Evolutionary conservation across 2,888 invertebrate species (phyloP), one percentile per base, ranked within the genome.

Genomic region (Ormyrus pomaceus): DNA sequence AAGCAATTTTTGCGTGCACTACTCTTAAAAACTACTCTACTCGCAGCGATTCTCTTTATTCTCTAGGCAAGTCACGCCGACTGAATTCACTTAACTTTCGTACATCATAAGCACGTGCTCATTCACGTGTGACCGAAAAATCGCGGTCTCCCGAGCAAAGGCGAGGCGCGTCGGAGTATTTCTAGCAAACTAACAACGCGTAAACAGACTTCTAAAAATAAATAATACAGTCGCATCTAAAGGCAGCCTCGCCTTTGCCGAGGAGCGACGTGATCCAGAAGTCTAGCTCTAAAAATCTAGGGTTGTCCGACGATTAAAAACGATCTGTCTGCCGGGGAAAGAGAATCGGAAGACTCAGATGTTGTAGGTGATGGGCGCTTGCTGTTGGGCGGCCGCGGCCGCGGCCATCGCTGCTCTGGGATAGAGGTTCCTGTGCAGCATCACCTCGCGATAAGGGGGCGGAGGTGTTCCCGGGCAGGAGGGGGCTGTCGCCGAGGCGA

Each of bases 371-470:
- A 50, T 3, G 9, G 55, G 19, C 72, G n/a, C 0, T 13, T 7
- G 66, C 13, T 65, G 72, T 5, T 71, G 73, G 46, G 65, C 78
- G 7, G 70, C 76, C n/a, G 81, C 77, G 3, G 59, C 74, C 8
- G 76, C 77, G 3, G 62, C 77, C 77, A 82, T 82, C 0, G 77
- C 82, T 5, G 77, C 79, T 0, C 81, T 58, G 0, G 85, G 84
- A 56, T 86, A 85, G 8, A 85, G 76, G 59, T 84, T 85, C 50
- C 84, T 79, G 55, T 87, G 86, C 3, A 86, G 78, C 83, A 90
- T 87, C 51, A 90, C 90, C 53, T 90, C 90, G 11, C 87, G 86
- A 77, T 90, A 90, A 0, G 89, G 87, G 0, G 90, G 90, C 1
- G 90, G 90, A 2, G 90, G 90, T 11, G 89, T 90, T 19, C 85